Evolutionary conservation across 2,797 vertebrate species (phyloP).

Genomic region (Coranthus polyacanthus): DNA sequence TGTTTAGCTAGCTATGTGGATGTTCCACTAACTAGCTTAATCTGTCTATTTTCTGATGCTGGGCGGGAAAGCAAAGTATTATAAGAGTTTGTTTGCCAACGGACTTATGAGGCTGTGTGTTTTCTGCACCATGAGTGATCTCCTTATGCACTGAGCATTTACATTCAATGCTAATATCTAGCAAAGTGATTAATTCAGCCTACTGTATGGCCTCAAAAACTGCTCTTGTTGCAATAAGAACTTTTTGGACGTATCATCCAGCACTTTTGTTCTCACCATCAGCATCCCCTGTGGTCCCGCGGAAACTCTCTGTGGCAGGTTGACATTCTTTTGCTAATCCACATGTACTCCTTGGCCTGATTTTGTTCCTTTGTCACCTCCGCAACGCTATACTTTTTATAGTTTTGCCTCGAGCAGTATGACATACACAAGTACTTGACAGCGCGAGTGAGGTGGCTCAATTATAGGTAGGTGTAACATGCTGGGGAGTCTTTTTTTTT

Average conservation of each 20-base stretch:
- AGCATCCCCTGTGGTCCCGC: slow-evolving; percentile 5
- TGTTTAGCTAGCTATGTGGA: not conserved
- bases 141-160: not conserved
- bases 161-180: too few species aligned
- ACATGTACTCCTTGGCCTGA: slow-evolving; percentile 30
- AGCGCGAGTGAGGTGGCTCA: slow-evolving; percentile 55
- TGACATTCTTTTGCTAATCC: slow-evolving; percentile 44
- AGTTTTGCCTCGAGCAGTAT: slow-evolving; percentile 50
- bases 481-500: slow-evolving; percentile 24
- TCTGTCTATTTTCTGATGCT: not conserved
- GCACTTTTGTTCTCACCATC: slow-evolving; percentile 1
- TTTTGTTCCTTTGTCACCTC: slow-evolving; percentile 47
- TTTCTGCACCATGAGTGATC: not conserved
- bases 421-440: slow-evolving; percentile 52
- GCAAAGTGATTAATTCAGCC: not conserved
- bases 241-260: not conserved
- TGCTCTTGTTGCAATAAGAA: not conserved
- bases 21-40: not conserved
- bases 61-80: too few species aligned
- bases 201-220: not conserved
- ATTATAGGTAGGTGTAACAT: slow-evolving; percentile 55
- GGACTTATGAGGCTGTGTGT: not conserved
- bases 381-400: slow-evolving; percentile 39
- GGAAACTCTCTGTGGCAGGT: slow-evolving; percentile 33
- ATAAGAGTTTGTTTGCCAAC: slow-evolving; percentile 1